Base-by-base conservation (phyloP, 23 tunicate genomes). In the Styela clava region DNA sequence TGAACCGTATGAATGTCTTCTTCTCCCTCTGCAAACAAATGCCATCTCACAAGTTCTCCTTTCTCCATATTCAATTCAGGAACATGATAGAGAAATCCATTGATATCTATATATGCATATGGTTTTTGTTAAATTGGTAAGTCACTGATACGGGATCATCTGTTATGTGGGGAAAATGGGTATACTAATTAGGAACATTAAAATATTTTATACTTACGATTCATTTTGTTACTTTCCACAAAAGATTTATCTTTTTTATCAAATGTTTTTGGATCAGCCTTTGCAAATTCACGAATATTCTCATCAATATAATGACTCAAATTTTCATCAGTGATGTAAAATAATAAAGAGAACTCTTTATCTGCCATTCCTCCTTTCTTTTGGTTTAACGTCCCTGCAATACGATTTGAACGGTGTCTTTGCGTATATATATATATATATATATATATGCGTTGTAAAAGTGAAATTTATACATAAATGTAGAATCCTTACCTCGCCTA, bases 161-260 rank as follows among this genome's bases (percentile, higher is more conserved):
- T n/a, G n/a, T n/a, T n/a, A n/a, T n/a, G n/a, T n/a, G n/a, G n/a
- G n/a, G n/a, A n/a, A n/a, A n/a, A n/a, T n/a, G n/a, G n/a, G n/a
- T n/a, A n/a, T n/a, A n/a, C n/a, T n/a, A n/a, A n/a, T n/a, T n/a
- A n/a, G n/a, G n/a, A n/a, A n/a, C n/a, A n/a, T n/a, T n/a, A n/a
- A n/a, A n/a, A n/a, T n/a, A n/a, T n/a, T n/a, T n/a, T n/a, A n/a
- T 74, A 27, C 37, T 63, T 24, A 84, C 88, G 83, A 69, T 85
- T 85, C 88, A 78, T 85, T 44, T 78, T 78, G 83, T 85, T 85
- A 78, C 88, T 85, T 61, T 85, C 88, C 7, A 44, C 78, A 85
- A 85, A 85, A 2, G 67, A 28, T 5, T 64, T 82, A 61, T 44
- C 69, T 51, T 34, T 33, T 51, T 72, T 73, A 12, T 85, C 83